Evolutionary conservation across 2,888 invertebrate genomes (phyloP).

Genomic region (Drosophila fungiperda): DNA sequence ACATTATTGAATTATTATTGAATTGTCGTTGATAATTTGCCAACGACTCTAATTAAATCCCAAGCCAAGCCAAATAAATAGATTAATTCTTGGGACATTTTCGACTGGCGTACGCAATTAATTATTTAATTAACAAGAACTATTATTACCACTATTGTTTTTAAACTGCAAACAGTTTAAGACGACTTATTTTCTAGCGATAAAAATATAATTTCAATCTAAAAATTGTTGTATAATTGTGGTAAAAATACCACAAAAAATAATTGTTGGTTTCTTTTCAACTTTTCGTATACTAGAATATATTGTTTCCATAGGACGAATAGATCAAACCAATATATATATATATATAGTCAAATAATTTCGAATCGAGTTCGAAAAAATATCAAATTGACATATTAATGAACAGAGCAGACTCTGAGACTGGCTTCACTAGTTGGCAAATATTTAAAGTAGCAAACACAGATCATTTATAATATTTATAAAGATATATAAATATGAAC

Average conservation of each 20-base stretch:
- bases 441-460: neutral
- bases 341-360: neutral
- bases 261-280: no score
- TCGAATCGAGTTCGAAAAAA: neutral
- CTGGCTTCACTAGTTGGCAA: neutral
- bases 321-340: no score
- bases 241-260: no score
- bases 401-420: conserved; percentile 25
- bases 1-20: neutral
- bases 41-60: neutral
- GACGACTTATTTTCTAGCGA: no score
- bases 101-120: neutral
- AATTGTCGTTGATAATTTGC: conserved; percentile 10
- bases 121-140: neutral
- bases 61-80: no score
- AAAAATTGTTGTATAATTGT: no score
- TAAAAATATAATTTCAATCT: no score
- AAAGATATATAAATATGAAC: neutral
- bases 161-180: no score
- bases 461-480: neutral
- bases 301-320: no score
- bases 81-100: neutral
- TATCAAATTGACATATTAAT: neutral
- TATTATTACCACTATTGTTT: no score
- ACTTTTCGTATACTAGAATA: no score